Base-by-base conservation (phyloP, 2,113 vertebrate species). In the Gambusia holbrooki region DNA sequence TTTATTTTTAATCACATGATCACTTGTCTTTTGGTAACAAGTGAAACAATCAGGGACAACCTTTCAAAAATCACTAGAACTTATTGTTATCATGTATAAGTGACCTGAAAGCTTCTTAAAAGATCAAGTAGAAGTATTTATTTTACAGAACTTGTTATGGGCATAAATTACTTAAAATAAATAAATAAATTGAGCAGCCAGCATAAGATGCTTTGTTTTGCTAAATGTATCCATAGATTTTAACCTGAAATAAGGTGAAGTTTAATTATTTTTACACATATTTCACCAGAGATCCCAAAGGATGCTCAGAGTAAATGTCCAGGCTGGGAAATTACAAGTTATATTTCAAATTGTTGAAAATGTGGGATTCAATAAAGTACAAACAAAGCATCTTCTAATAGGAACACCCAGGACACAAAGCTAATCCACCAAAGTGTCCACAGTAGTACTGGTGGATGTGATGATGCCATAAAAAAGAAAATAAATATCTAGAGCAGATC, bases 401-500 rank as follows among this genome's bases (percentile, higher is more conserved):
- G 28, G 70, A 58, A 77, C 79, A 62, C 45, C 54, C 0, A 3
- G 2, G 6, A 68, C 40, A 84, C 63, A 75, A 72, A 40, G 29
- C 33, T 45, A 22, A 58, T 70, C 71, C 73, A 75, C 71, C 77
- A 76, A 78, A 87, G 77, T 73, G 73, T 89, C 83, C 79, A 78
- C 69, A 42, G 61, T 77, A 66, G 42, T 73, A 9, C 71, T 65
- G 19, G 3, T 13, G 74, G 82, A 61, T 62, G 76, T 84, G 72
- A 86, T 79, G 80, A 81, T 71, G 60, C 69, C 62, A 83, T 86
- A 84, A 86, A 83, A 83, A 58, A 54, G 72, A 62, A 84, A 86
- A 77, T 67, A 86, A 82, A 88, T 86, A 90, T 85, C 86, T 84
- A 64, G 71, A 87, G 86, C 84, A 84, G 83, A 88, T 87, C 87